These are phyloP conservation scores for Enteromius viviparus DNA, from an alignment of 2,797 vertebrate genomes.

Conservation along the genomic window DNA sequence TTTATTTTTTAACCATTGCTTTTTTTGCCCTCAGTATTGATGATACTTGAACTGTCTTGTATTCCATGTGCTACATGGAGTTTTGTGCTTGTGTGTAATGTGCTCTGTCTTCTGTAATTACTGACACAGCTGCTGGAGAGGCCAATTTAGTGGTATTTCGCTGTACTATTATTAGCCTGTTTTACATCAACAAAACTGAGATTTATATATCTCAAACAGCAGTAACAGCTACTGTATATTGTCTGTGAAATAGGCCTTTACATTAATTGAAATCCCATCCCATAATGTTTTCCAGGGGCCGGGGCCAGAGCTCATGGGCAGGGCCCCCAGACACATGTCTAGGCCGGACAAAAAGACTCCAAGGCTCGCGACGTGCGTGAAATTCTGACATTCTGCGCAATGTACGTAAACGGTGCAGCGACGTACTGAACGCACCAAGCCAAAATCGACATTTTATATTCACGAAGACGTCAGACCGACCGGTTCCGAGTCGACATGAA, in stretches of 20 bases:
- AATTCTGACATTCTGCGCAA: background rate
- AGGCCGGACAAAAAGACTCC: background rate
- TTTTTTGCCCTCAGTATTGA: background rate
- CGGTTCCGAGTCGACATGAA: background rate
- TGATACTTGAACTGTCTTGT: background rate
- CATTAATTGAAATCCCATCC: background rate
- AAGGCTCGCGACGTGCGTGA: background rate
- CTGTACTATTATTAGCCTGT: background rate
- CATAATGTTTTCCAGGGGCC: background rate
- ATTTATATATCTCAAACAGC: background rate
- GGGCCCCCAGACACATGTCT: slow-evolving; percentile 14
- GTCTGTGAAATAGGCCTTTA: background rate
- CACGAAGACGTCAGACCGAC: background rate
- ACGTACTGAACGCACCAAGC: background rate
- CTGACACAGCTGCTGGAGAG: background rate
- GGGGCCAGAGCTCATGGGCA: slow-evolving; percentile 23
- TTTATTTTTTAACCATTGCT: no score
- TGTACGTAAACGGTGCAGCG: background rate
- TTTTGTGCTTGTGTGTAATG: background rate
- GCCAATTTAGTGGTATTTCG: background rate
- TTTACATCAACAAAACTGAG: background rate
- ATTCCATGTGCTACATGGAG: no score
- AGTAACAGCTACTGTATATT: background rate
- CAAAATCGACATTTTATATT: background rate
- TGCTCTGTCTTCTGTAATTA: background rate